Percentiles rank a stretch among this genome's conserved stretches.
Conservation (phyloP, 2,113 vertebrate species). For the Calcarius ornatus region DNA sequence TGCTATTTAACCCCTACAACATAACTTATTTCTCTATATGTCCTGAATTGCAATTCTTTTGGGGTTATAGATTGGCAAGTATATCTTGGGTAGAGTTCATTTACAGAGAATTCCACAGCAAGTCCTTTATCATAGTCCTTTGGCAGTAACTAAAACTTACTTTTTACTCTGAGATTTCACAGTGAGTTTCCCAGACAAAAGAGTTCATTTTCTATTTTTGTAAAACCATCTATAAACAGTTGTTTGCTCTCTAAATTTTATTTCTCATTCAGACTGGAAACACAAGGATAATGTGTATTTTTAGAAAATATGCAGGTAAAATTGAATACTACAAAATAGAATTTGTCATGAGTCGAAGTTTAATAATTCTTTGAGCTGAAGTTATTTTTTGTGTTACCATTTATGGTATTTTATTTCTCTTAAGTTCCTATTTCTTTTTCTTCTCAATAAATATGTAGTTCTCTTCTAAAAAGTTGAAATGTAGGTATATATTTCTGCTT, state of each 20-base stretch:
- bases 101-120: not conserved
- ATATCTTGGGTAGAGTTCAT: not conserved
- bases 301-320: not conserved
- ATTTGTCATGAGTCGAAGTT: not conserved
- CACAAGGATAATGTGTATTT: not conserved
- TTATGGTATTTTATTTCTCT: not conserved
- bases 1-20: not conserved
- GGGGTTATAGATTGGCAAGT: slow-evolving; percentile 3
- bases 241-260: slow-evolving; percentile 20
- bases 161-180: slow-evolving; percentile 7
- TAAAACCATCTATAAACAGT: not conserved
- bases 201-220: slow-evolving; percentile 11
- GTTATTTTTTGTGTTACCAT: not conserved
- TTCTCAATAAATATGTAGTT: not conserved
- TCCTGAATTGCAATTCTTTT: slow-evolving; percentile 33
- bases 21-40: slow-evolving; percentile 9
- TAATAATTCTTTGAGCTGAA: not conserved
- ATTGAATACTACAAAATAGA: not conserved
- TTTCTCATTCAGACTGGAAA: not conserved
- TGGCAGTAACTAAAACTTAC: not conserved
- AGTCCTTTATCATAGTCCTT: not conserved
- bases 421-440: not conserved
- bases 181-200: not conserved
- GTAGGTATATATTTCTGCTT: not conserved
- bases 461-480: not conserved